Conservation (phyloP, 1,140 invertebrate genomes). For the Branchinecta lynchi region DNA sequence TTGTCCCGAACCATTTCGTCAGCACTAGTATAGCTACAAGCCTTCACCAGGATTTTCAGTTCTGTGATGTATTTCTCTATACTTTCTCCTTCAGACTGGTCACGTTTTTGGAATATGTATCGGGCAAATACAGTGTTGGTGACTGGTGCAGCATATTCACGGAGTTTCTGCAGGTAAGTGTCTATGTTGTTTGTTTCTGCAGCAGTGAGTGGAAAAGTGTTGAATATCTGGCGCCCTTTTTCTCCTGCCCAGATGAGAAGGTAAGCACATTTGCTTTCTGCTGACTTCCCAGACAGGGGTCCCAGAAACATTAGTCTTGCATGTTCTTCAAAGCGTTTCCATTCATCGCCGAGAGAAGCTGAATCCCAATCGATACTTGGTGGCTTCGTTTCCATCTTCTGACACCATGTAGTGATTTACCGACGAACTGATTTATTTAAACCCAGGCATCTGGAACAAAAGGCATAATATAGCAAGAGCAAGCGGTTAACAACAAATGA, state of each 20-base stretch:
- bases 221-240: background rate
- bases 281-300: background rate
- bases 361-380: background rate
- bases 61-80: background rate
- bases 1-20: too few species aligned
- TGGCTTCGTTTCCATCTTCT: background rate
- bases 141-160: background rate
- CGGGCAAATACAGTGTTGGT: background rate
- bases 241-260: background rate
- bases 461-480: background rate
- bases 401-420: constrained; percentile 3
- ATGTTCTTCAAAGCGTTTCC: background rate
- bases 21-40: too few species aligned
- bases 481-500: too few species aligned
- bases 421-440: background rate
- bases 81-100: background rate
- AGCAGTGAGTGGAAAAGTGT: background rate
- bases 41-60: too few species aligned
- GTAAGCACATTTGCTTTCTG: background rate
- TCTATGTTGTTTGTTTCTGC: background rate
- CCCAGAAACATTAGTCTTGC: background rate
- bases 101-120: background rate
- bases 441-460: background rate
- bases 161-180: background rate
- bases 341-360: background rate